Percentiles rank a stretch among this genome's conserved stretches.
phyloP scores from a whole-genome alignment of 2,888 invertebrate species.

The Xylota segnis region DNA sequence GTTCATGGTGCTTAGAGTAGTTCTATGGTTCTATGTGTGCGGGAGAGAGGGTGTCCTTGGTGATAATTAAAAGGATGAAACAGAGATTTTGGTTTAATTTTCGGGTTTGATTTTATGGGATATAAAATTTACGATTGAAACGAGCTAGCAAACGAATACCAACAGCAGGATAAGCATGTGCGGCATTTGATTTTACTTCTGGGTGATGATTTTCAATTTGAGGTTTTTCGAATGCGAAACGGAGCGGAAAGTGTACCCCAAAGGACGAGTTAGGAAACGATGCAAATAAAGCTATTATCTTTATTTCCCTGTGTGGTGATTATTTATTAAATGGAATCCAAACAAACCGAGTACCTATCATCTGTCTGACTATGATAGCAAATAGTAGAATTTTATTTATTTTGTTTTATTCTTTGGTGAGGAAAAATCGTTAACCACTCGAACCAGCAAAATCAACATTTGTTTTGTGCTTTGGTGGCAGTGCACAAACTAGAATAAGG shows the following conservation, averaged over 20 bases:
- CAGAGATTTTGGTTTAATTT: conserved; percentile 45
- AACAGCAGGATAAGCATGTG: conserved; percentile 15
- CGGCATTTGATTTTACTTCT: conserved; percentile 18
- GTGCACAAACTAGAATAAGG: conserved; percentile 1
- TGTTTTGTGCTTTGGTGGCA: conserved; percentile 6
- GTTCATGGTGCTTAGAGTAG: conserved; percentile 12
- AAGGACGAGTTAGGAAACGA: background rate
- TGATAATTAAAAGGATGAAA: conserved; percentile 62
- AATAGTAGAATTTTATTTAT: conserved; percentile 31
- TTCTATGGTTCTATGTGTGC: no score
- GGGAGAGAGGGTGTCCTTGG: conserved; percentile 12
- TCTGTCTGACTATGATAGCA: background rate
- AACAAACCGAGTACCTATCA: conserved; percentile 3
- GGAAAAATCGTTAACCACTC: conserved; percentile 32
- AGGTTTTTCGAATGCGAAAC: background rate
- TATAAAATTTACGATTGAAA: background rate
- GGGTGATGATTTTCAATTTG: conserved; percentile 57
- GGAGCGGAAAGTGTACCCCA: background rate
- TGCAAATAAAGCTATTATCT: conserved; percentile 9
- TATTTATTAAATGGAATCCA: conserved; percentile 60
- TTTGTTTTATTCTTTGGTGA: no score
- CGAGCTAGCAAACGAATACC: no score
- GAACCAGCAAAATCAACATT: conserved; percentile 54
- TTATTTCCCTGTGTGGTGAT: conserved; percentile 45
- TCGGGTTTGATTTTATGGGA: conserved; percentile 47